Evolutionary conservation across 2,113 vertebrate genomes (phyloP), one percentile per base, ranked within the genome.

Genomic region (Pundamilia nyererei): DNA sequence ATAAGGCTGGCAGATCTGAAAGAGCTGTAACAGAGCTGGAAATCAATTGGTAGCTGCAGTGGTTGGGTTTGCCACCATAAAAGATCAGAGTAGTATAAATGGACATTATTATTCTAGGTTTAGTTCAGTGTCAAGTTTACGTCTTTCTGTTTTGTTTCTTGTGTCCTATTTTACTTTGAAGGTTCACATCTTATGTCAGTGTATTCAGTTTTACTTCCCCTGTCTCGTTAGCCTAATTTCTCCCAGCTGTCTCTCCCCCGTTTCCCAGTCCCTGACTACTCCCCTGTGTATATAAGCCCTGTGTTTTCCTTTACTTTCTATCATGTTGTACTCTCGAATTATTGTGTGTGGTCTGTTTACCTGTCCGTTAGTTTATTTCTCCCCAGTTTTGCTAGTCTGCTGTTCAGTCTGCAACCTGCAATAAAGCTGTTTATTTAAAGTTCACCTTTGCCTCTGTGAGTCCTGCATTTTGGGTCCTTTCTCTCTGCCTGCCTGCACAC

Each of bases 261-360:
- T 31, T 58, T 31, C 55, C 55, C 55, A 58, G 15, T 31, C 26
- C 26, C 55, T 31, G 55, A 58, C 29, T 60, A 9, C 14, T 31
- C 26, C 26, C 26, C 26, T 58, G 56, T 58, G 26, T 17, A 9
- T 58, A 58, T 58, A 58, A 58, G 26, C 26, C 26, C 56, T 17
- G 56, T 31, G 26, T 60, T 17, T 60, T 60, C 56, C 14, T 31
- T 58, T 58, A 17, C 26, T 31, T 58, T 58, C 26, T 60, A 14
- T 60, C 0, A 5, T 31, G 56, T 3, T 31, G 15, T 60, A 60
- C 8, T 17, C 5, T 60, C 0, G 1, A 60, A 31, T 60, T 31
- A 31, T 9, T 58, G 56, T 58, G 14, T 31, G 26, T 58, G 56
- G 56, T 58, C 0, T 3, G 7, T 58, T 58, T 58, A 31, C 26